These are phyloP conservation scores for Brenthis ino DNA, from an alignment of 2,888 invertebrate genomes.

Conservation along the genomic window DNA sequence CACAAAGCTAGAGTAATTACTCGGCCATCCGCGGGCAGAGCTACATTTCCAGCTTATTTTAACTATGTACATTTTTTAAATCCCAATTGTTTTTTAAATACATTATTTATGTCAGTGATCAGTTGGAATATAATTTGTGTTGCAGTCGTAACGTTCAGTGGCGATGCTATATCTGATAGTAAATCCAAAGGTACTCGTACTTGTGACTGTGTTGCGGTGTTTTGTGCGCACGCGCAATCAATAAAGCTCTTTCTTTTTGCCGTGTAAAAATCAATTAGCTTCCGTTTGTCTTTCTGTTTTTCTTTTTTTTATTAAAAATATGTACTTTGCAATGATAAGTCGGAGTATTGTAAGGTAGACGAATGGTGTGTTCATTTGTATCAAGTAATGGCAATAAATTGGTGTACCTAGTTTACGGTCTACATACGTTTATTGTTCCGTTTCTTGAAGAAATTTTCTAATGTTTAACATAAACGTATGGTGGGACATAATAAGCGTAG, in stretches of 20 bases:
- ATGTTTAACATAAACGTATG: neutral
- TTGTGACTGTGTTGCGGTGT: conserved; percentile 43
- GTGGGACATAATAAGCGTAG: neutral
- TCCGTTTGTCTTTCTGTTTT: conserved; percentile 13
- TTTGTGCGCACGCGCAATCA: conserved; percentile 29
- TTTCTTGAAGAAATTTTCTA: neutral
- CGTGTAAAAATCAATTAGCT: conserved; percentile 20
- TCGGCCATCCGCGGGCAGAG: too few relatives aligned
- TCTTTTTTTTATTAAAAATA: conserved; percentile 3
- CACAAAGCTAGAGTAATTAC: too few relatives aligned
- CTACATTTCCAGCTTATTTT: too few relatives aligned
- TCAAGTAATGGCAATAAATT: neutral
- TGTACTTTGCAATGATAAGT: neutral
- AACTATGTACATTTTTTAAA: neutral
- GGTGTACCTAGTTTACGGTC: too few relatives aligned
- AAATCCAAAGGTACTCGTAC: conserved; percentile 67
- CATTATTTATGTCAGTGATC: neutral
- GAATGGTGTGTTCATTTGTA: neutral
- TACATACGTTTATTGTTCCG: too few relatives aligned
- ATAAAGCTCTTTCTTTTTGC: conserved; percentile 6
- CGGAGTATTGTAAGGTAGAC: neutral
- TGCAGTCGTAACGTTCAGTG: conserved; percentile 76
- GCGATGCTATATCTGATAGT: conserved; percentile 66
- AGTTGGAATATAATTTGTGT: conserved; percentile 52
- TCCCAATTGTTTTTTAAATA: neutral